These are phyloP conservation scores for Drosophila barbarae DNA, from an alignment of 2,888 invertebrate genomes.

Conservation along the genomic window DNA sequence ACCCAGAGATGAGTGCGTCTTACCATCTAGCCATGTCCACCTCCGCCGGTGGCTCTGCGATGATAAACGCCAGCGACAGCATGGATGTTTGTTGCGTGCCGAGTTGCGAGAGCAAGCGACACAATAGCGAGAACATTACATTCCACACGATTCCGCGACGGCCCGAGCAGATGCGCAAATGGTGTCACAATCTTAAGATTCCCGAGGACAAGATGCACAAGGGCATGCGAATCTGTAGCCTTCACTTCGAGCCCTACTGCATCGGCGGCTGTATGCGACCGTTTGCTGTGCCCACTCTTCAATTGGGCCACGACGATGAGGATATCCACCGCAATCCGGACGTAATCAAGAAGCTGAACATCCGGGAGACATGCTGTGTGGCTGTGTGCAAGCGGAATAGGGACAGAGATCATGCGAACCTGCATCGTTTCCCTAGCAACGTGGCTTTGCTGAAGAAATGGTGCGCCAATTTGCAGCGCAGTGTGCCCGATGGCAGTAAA, in stretches of 20 bases:
- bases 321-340: constrained; percentile 76
- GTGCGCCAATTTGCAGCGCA: constrained; percentile 72
- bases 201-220: constrained; percentile 72
- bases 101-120: constrained; percentile 72
- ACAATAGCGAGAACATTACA: constrained; percentile 72
- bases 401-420: constrained; percentile 75
- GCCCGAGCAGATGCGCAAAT: constrained; percentile 74
- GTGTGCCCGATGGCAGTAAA: constrained; percentile 73
- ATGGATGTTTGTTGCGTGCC: constrained; percentile 75
- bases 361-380: constrained; percentile 75
- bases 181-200: constrained; percentile 76
- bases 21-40: constrained; percentile 46
- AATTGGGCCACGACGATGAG: constrained; percentile 72
- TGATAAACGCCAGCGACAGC: constrained; percentile 60
- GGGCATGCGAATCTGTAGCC: constrained; percentile 74
- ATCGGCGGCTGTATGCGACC: constrained; percentile 77
- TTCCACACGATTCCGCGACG: constrained; percentile 75
- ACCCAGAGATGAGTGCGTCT: constrained; percentile 51
- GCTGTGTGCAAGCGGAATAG: constrained; percentile 72
- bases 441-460: constrained; percentile 68
- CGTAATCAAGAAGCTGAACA: constrained; percentile 76
- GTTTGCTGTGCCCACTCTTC: constrained; percentile 74
- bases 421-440: constrained; percentile 76
- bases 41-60: constrained; percentile 35
- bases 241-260: constrained; percentile 75